Percentiles rank a stretch among this genome's conserved stretches.
Conservation (phyloP, 1,140 invertebrate genomes). For the Carposina sasakii region DNA sequence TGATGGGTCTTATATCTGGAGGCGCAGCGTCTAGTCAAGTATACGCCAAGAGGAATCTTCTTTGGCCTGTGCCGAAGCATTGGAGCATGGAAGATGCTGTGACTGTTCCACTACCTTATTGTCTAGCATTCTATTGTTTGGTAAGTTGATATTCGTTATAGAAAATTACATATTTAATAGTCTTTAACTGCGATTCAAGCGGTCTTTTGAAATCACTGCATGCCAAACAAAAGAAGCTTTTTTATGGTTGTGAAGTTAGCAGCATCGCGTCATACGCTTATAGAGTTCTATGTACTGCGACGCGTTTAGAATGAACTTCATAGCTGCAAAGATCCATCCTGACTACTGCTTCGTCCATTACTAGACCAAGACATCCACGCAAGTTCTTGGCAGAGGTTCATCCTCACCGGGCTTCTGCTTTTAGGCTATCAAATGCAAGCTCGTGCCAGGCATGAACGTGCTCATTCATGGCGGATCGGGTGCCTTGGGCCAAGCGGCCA, state of each 20-base stretch:
- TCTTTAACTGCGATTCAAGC: too few species aligned
- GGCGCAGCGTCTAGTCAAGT: slow-evolving; percentile 32
- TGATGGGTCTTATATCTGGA: slow-evolving; percentile 33
- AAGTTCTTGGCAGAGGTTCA: slow-evolving; percentile 19
- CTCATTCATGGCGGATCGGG: slow-evolving; percentile 83
- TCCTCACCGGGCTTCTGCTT: slow-evolving; percentile 17
- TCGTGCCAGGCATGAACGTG: slow-evolving; percentile 66
- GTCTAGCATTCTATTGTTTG: slow-evolving; percentile 69
- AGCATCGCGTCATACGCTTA: too few species aligned
- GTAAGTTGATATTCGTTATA: slow-evolving; percentile 19
- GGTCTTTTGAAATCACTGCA: too few species aligned
- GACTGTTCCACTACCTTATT: slow-evolving; percentile 75
- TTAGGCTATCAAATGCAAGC: slow-evolving; percentile 14
- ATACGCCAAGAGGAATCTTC: slow-evolving; percentile 66
- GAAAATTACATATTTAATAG: too few species aligned
- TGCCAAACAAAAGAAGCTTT: too few species aligned
- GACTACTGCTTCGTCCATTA: slow-evolving; percentile 3
- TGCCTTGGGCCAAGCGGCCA: slow-evolving; percentile 82
- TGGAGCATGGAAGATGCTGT: slow-evolving; percentile 85
- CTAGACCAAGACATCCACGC: slow-evolving; percentile 8
- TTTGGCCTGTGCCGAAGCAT: slow-evolving; percentile 79
- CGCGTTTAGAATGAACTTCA: too few species aligned
- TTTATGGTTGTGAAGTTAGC: too few species aligned
- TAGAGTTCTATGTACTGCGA: too few species aligned
- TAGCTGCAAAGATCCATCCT: too few species aligned